A percentile compares a stretch with the other conserved stretches of the same genome.
Conservation (phyloP, 30 jellyfish, hydroid and myxozoan species). For the Hydra vulgaris region DNA sequence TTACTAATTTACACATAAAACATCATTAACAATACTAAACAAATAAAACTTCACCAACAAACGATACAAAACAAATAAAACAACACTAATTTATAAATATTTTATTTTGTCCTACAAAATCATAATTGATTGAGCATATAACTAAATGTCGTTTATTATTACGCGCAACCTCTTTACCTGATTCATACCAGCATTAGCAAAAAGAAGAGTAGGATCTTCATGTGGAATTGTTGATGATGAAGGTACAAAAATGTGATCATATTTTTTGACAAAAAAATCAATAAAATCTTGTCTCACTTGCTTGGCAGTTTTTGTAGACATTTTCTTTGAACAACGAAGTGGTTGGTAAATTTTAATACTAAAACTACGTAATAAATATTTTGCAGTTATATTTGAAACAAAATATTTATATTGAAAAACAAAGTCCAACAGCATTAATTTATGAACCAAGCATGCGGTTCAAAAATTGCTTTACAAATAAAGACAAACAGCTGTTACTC, state of each 20-base stretch:
- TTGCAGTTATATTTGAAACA: background rate
- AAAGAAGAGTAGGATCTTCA: conserved; percentile 96
- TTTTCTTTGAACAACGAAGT: conserved; percentile 6
- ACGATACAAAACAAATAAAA: too few species aligned
- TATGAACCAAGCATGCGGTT: background rate
- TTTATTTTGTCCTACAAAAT: too few species aligned
- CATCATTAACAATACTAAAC: too few species aligned
- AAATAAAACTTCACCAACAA: too few species aligned
- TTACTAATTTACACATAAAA: too few species aligned
- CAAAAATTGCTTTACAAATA: background rate
- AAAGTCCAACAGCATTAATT: background rate
- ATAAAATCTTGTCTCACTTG: conserved; percentile 66
- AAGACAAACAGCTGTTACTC: background rate
- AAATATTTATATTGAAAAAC: background rate
- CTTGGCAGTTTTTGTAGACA: conserved; percentile 54
- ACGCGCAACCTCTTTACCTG: too few species aligned
- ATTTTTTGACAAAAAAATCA: conserved; percentile 67
- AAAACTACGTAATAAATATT: background rate
- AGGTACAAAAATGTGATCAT: conserved; percentile 76
- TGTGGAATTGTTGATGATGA: conserved; percentile 97
- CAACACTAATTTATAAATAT: too few species aligned
- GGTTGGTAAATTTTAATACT: background rate
- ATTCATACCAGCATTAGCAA: conserved; percentile 99
- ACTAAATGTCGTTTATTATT: too few species aligned
- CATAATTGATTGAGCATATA: too few species aligned